These are phyloP conservation scores for Chlamydotis undulata DNA, from an alignment of 2,113 vertebrate species.

Conservation along the genomic window DNA sequence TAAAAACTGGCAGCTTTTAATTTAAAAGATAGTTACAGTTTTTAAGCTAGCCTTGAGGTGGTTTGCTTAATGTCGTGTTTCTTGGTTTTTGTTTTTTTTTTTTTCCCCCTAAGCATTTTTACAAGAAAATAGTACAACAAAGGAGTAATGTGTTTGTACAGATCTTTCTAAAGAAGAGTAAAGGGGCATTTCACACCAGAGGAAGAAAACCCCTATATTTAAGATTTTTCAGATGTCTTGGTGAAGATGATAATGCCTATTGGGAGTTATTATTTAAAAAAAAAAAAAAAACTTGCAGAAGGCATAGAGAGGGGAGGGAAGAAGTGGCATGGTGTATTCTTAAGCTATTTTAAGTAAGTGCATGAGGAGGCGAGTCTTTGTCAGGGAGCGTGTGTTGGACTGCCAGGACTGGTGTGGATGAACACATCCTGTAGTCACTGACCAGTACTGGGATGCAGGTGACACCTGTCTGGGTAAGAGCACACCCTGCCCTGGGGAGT, in stretches of 20 bases:
- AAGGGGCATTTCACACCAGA: background rate
- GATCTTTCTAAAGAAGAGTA: background rate
- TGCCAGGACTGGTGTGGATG: background rate
- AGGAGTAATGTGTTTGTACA: background rate
- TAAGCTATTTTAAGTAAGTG: background rate
- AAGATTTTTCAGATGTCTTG: background rate
- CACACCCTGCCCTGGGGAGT: background rate
- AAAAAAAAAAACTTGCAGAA: background rate
- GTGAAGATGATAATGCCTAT: background rate
- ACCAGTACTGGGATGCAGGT: background rate
- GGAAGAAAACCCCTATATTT: background rate
- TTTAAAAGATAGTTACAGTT: background rate
- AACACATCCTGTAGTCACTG: fast-evolving
- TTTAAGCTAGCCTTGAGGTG: background rate
- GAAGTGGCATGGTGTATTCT: background rate
- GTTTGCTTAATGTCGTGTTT: background rate
- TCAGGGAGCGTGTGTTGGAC: background rate
- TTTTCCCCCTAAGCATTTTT: background rate
- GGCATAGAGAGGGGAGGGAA: background rate
- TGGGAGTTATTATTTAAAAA: background rate
- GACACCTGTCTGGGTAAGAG: background rate
- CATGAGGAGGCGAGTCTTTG: background rate
- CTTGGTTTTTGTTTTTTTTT: too few relatives aligned
- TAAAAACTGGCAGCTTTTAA: background rate
- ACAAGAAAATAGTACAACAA: background rate